These are phyloP conservation scores for Calyptomena viridis DNA, from an alignment of 2,113 vertebrate genomes.

Conservation along the genomic window DNA sequence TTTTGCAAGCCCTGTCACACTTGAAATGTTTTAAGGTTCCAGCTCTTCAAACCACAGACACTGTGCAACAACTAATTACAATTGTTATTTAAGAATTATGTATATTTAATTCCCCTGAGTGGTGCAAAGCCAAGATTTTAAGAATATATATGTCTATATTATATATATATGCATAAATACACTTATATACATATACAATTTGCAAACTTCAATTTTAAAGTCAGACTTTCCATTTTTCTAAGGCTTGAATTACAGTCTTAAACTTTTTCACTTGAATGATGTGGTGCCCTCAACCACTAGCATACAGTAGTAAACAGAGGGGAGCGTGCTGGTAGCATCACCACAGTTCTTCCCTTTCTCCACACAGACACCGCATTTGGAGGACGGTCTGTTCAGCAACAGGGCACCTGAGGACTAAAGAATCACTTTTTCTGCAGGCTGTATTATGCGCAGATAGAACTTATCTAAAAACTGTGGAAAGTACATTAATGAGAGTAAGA, in stretches of 20 bases:
- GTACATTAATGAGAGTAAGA: neutral
- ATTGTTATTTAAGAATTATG: neutral
- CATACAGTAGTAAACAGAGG: neutral
- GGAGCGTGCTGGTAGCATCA: accelerated
- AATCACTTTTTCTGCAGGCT: neutral
- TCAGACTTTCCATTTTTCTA: neutral
- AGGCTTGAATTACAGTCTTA: neutral
- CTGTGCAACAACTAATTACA: neutral
- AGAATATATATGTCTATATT: neutral
- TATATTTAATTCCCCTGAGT: neutral
- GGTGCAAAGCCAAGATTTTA: neutral
- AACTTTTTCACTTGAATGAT: neutral
- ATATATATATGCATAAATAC: neutral
- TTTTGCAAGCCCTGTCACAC: neutral
- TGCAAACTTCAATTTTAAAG: neutral
- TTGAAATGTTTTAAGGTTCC: neutral
- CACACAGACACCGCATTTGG: accelerated
- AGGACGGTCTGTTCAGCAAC: neutral
- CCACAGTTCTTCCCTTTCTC: neutral
- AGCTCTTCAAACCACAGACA: neutral
- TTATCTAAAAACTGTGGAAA: neutral
- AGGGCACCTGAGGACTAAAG: neutral
- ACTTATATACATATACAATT: neutral
- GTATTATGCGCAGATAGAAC: neutral
- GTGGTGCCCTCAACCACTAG: neutral